A percentile compares a stretch with the other conserved stretches of the same genome.
Conservation (phyloP, 2,888 invertebrate genomes). For the Allygus modestus region DNA sequence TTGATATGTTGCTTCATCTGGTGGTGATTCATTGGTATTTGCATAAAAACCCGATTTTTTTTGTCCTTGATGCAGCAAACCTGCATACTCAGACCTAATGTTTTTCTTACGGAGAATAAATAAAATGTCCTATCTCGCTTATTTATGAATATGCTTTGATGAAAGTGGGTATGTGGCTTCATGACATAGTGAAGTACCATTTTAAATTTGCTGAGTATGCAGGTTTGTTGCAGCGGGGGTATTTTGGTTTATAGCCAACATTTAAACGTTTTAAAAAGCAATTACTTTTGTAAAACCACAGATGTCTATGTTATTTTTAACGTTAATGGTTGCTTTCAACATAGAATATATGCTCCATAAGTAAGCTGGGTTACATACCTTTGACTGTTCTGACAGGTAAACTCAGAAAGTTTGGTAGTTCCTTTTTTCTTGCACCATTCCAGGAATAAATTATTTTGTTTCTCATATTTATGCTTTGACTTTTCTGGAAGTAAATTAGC, state of each 20-base stretch:
- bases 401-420: not conserved
- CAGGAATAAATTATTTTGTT: not conserved
- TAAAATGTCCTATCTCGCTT: too few relatives aligned
- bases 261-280: constrained; percentile 6
- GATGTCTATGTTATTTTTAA: constrained; percentile 40
- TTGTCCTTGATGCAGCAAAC: too few relatives aligned
- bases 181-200: too few relatives aligned
- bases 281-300: not conserved
- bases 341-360: constrained; percentile 10
- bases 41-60: too few relatives aligned
- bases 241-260: constrained; percentile 26
- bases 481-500: not conserved
- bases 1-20: too few relatives aligned
- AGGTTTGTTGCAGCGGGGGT: too few relatives aligned
- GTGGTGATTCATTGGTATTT: too few relatives aligned
- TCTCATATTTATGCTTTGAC: not conserved
- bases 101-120: too few relatives aligned
- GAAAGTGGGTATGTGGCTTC: too few relatives aligned
- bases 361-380: not conserved
- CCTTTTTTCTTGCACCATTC: not conserved
- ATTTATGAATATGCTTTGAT: too few relatives aligned
- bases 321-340: constrained; percentile 8
- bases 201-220: too few relatives aligned
- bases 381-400: constrained; percentile 31
- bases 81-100: too few relatives aligned